Evolutionary conservation across 2,113 vertebrate genomes (phyloP).

Genomic region (Hypocryptadius cinnamomeus): DNA sequence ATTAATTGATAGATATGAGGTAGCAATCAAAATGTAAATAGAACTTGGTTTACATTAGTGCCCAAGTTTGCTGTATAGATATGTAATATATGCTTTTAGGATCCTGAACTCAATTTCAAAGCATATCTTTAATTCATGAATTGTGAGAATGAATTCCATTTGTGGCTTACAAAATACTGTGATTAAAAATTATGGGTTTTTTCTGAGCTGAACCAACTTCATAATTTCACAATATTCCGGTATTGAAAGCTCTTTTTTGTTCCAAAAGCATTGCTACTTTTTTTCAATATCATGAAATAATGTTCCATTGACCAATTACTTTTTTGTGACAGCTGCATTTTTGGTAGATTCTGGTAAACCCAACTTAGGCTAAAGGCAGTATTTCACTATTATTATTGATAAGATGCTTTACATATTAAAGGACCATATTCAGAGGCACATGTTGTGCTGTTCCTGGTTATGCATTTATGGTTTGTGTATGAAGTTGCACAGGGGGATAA

Average conservation of each 20-base stretch:
- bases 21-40: constrained; percentile 56
- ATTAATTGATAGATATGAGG: constrained; percentile 49
- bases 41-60: constrained; percentile 29
- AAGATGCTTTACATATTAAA: neutral
- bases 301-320: neutral
- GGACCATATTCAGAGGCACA: neutral
- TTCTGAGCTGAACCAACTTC: constrained; percentile 3
- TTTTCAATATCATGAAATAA: neutral
- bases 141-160: constrained; percentile 40
- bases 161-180: constrained; percentile 29
- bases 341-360: neutral
- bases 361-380: neutral
- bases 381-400: neutral
- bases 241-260: neutral
- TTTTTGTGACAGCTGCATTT: neutral
- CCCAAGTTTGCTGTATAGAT: constrained; percentile 7
- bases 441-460: neutral
- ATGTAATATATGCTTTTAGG: constrained; percentile 24
- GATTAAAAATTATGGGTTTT: constrained; percentile 35
- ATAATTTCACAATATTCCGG: neutral
- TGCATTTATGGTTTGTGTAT: neutral
- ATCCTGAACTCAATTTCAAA: constrained; percentile 40
- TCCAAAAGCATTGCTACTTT: neutral
- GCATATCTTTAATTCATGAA: constrained; percentile 57
- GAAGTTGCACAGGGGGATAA: neutral